Conservation (phyloP, 1,140 invertebrate species). For the Halesus radiatus region DNA sequence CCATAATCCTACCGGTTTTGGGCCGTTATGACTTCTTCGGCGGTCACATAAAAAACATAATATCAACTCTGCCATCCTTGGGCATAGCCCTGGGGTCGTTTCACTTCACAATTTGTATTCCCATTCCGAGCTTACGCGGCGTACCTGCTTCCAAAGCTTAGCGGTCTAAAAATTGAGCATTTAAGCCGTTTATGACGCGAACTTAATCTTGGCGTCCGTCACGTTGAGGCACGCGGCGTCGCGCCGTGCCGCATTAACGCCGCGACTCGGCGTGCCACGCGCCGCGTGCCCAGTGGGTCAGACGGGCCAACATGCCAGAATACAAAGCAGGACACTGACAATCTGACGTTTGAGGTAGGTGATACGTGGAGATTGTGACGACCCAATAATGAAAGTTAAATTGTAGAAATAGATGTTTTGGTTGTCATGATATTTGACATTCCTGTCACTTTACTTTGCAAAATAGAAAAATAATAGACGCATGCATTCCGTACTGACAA, state of each 20-base stretch:
- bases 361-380: slow-evolving; percentile 2
- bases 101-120: slow-evolving; percentile 13
- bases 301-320: neutral
- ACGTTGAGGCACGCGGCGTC: neutral
- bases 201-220: slow-evolving; percentile 38
- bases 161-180: slow-evolving; percentile 35
- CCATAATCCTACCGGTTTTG: too few species aligned
- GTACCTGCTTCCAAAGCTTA: slow-evolving; percentile 22
- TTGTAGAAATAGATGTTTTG: too few species aligned
- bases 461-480: too few species aligned
- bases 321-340: slow-evolving; percentile 25
- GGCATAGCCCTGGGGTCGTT: neutral
- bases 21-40: too few species aligned
- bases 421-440: too few species aligned
- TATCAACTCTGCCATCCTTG: neutral
- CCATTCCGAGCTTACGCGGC: neutral
- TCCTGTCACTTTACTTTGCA: too few species aligned
- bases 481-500: too few species aligned
- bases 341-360: slow-evolving; percentile 26
- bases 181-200: slow-evolving; percentile 39
- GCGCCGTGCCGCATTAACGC: slow-evolving; percentile 33
- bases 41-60: too few species aligned
- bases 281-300: slow-evolving; percentile 4
- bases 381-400: neutral
- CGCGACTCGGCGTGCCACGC: neutral